These are phyloP conservation scores for Diplodus sargus DNA, from an alignment of 2,797 vertebrate species.

Conservation along the genomic window DNA sequence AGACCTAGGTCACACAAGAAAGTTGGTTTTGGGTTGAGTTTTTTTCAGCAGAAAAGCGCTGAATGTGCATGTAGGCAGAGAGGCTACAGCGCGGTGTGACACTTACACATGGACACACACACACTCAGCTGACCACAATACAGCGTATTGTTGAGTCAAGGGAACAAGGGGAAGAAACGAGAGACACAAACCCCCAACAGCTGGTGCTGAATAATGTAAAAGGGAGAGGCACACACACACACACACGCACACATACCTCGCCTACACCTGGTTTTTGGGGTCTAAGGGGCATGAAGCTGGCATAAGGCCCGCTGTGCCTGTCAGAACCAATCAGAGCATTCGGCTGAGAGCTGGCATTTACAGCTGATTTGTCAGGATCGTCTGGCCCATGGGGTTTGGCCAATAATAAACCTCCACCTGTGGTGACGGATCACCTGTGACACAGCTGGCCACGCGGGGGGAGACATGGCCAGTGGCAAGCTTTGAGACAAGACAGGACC, in stretches of 20 bases:
- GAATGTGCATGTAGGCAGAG: slow-evolving; percentile 55
- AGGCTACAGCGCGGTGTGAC: slow-evolving; percentile 35
- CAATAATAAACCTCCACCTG: slow-evolving; percentile 84
- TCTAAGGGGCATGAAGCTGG: slow-evolving; percentile 77
- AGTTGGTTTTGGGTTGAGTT: slow-evolving; percentile 50
- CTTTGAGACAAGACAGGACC: slow-evolving; percentile 70
- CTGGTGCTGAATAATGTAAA: slow-evolving; percentile 76
- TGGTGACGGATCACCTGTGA: slow-evolving; percentile 86
- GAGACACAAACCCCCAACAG: slow-evolving; percentile 66
- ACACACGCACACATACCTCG: slow-evolving; percentile 47
- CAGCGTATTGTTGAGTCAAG: slow-evolving; percentile 41
- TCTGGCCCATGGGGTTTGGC: slow-evolving; percentile 74
- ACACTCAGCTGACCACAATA: slow-evolving; percentile 57
- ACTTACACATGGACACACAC: slow-evolving; percentile 38
- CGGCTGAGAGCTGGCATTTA: slow-evolving; percentile 82
- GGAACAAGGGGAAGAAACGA: slow-evolving; percentile 54
- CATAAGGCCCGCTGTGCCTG: slow-evolving; percentile 81
- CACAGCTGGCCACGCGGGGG: slow-evolving; percentile 76
- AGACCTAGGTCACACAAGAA: slow-evolving; percentile 49
- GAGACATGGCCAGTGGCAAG: slow-evolving; percentile 75
- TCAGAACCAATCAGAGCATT: slow-evolving; percentile 81
- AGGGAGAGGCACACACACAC: slow-evolving; percentile 32
- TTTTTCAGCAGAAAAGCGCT: slow-evolving; percentile 65
- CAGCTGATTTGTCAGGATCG: slow-evolving; percentile 81
- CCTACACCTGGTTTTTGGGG: slow-evolving; percentile 72